A percentile compares a stretch with the other conserved stretches of the same genome.
These are phyloP conservation scores for Phalera bucephala DNA, from an alignment of 2,888 invertebrate species.

Conservation along the genomic window DNA sequence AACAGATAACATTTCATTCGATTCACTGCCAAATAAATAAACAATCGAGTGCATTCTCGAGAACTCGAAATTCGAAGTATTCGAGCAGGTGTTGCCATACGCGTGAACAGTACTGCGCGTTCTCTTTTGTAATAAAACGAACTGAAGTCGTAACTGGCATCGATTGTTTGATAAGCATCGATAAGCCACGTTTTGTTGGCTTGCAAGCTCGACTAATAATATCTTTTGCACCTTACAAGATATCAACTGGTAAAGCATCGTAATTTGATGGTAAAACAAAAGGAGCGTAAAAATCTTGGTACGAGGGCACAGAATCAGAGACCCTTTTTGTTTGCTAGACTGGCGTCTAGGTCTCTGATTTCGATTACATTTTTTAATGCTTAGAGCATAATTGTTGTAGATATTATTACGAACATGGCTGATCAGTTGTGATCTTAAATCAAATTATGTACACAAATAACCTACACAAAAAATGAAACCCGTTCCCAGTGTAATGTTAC, in stretches of 20 bases:
- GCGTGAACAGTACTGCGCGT: neutral
- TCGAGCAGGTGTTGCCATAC: slow-evolving; percentile 18
- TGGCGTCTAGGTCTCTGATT: too few relatives aligned
- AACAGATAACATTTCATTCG: slow-evolving; percentile 38
- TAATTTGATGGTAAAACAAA: too few relatives aligned
- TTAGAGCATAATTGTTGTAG: too few relatives aligned
- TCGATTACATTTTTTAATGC: too few relatives aligned
- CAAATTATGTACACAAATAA: too few relatives aligned
- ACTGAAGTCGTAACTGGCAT: neutral
- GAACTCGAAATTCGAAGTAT: slow-evolving; percentile 12
- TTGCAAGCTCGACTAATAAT: neutral
- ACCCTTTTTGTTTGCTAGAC: too few relatives aligned
- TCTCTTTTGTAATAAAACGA: neutral
- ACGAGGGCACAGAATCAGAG: too few relatives aligned
- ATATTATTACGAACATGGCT: too few relatives aligned
- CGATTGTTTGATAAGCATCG: neutral
- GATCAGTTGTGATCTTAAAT: too few relatives aligned
- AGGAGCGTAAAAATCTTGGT: too few relatives aligned
- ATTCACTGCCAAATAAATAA: slow-evolving; percentile 33
- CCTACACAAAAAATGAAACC: too few relatives aligned
- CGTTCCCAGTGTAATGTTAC: too few relatives aligned
- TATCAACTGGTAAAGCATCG: neutral
- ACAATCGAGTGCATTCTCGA: slow-evolving; percentile 24
- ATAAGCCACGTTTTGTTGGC: neutral
- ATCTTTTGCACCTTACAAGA: neutral